Evolutionary conservation across 2,888 invertebrate species (phyloP).

Genomic region (Zygothrica quintamaculata): DNA sequence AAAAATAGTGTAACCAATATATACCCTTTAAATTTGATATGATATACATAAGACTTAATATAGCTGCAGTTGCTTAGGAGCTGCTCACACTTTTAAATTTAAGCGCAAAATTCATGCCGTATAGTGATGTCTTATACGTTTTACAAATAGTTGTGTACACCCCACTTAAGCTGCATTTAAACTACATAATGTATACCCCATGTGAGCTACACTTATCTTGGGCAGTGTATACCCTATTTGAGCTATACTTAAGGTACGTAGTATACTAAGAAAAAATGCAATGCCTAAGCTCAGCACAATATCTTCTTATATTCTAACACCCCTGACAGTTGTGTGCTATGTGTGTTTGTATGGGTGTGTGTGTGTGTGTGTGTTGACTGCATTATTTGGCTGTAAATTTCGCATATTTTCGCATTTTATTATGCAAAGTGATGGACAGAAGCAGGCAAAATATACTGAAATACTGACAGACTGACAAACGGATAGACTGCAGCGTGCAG

Average conservation of each 20-base stretch:
- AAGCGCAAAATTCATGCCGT: too few relatives aligned
- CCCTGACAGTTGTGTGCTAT: background rate
- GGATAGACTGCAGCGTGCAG: conserved; percentile 25
- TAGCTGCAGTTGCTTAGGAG: too few relatives aligned
- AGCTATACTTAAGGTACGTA: too few relatives aligned
- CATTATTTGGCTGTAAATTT: conserved; percentile 71
- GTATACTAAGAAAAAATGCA: conserved; percentile 30
- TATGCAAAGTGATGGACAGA: conserved; percentile 76
- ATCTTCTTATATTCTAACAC: conserved; percentile 37
- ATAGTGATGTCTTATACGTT: too few relatives aligned
- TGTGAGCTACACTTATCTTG: too few relatives aligned
- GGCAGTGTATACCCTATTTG: background rate
- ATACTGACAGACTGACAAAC: conserved; percentile 38
- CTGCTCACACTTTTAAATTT: too few relatives aligned
- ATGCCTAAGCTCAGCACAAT: conserved; percentile 22
- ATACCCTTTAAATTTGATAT: too few relatives aligned
- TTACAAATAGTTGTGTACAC: too few relatives aligned
- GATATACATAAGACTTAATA: too few relatives aligned
- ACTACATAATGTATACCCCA: too few relatives aligned
- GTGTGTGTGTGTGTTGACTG: conserved; percentile 45
- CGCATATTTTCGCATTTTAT: conserved; percentile 82
- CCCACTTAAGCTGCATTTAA: too few relatives aligned
- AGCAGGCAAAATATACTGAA: conserved; percentile 49
- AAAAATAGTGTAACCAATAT: too few relatives aligned
- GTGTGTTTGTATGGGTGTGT: conserved; percentile 31